phyloP scores from a whole-genome alignment of 2,888 invertebrate genomes.

The Tenthredo notha region DNA sequence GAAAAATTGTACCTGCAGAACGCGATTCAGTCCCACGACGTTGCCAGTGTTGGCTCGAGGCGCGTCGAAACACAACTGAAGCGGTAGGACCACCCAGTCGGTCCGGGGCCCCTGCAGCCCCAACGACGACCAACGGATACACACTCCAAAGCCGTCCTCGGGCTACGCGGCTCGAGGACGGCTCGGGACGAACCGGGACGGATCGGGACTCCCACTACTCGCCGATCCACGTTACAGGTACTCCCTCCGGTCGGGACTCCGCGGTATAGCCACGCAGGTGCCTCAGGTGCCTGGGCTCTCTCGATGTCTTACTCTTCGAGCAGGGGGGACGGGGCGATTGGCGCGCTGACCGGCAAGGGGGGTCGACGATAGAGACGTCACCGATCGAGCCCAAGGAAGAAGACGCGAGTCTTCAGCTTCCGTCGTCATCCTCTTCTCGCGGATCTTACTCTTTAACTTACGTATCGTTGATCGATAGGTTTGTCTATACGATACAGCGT shows the following conservation, averaged over 20 bases:
- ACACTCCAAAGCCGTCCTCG: slow-evolving; percentile 66
- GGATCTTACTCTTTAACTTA: background rate
- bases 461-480: background rate
- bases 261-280: slow-evolving; percentile 65
- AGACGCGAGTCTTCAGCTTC: slow-evolving; percentile 37
- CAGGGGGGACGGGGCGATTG: slow-evolving; percentile 32
- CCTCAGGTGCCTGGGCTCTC: slow-evolving; percentile 61
- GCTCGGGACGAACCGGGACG: slow-evolving; percentile 51
- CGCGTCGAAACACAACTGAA: slow-evolving; percentile 78
- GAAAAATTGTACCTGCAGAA: slow-evolving; percentile 12
- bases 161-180: slow-evolving; percentile 63
- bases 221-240: slow-evolving; percentile 41
- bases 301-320: slow-evolving; percentile 75
- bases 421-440: background rate
- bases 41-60: slow-evolving; percentile 75
- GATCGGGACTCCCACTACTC: slow-evolving; percentile 65
- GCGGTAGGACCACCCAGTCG: slow-evolving; percentile 79
- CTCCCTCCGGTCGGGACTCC: slow-evolving; percentile 39
- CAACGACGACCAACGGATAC: slow-evolving; percentile 71
- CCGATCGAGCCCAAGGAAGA: slow-evolving; percentile 54
- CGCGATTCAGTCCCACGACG: slow-evolving; percentile 43
- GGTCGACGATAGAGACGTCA: slow-evolving; percentile 58
- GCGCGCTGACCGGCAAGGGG: slow-evolving; percentile 42
- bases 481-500: background rate
- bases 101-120: slow-evolving; percentile 68